Conservation (phyloP, 2,797 vertebrate species). For the Neostethus bicornis region DNA sequence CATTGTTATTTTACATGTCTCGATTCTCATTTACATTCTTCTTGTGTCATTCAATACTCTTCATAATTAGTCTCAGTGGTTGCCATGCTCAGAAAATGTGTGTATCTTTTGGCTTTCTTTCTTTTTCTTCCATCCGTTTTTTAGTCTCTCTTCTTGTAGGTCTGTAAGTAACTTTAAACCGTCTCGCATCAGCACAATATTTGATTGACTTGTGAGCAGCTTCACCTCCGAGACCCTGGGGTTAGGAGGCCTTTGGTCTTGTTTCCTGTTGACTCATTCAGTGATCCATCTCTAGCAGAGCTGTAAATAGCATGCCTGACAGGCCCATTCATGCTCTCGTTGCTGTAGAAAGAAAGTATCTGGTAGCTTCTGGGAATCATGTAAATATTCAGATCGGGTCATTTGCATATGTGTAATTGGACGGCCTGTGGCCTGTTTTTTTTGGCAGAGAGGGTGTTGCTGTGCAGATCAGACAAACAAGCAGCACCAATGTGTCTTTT, state of each 20-base stretch:
- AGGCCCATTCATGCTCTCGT: slow-evolving; percentile 6
- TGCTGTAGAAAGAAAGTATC: slow-evolving; percentile 14
- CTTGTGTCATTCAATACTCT: neutral
- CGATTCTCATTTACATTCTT: neutral
- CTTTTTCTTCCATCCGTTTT: too few species aligned
- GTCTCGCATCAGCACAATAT: neutral
- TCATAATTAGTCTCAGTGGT: too few species aligned
- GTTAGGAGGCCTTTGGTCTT: neutral
- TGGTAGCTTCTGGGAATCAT: slow-evolving; percentile 11
- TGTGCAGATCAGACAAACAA: slow-evolving; percentile 22
- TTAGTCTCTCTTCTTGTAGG: neutral
- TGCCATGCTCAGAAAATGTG: neutral
- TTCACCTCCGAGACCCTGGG: slow-evolving; percentile 1
- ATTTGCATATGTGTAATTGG: slow-evolving; percentile 48
- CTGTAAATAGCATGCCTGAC: slow-evolving; percentile 10
- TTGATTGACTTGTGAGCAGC: slow-evolving; percentile 6
- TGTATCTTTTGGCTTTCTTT: neutral
- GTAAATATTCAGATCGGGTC: slow-evolving; percentile 24
- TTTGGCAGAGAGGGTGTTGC: slow-evolving; percentile 3
- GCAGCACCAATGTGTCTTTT: slow-evolving; percentile 7
- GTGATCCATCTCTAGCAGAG: slow-evolving; percentile 13
- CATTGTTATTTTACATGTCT: neutral
- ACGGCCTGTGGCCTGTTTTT: slow-evolving; percentile 15
- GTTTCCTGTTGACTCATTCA: neutral
- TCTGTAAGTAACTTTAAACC: neutral